Conservation (phyloP, 2,888 invertebrate genomes). For the Mayetiola destructor region DNA sequence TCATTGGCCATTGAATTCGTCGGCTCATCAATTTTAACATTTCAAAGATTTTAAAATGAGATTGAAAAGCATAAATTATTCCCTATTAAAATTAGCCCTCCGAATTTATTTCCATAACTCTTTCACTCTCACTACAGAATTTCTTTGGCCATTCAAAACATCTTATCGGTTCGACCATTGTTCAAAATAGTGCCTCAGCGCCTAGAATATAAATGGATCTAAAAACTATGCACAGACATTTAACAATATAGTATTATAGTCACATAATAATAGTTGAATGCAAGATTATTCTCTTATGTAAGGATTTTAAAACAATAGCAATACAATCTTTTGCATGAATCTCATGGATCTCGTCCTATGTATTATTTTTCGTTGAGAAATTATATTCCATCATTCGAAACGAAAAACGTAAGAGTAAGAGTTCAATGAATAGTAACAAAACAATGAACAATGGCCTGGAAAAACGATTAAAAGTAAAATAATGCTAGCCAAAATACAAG, state of each 20-base stretch:
- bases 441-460: constrained; percentile 4
- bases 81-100: background rate
- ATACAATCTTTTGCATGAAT: background rate
- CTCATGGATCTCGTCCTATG: background rate
- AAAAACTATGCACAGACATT: constrained; percentile 3
- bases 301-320: constrained; percentile 8
- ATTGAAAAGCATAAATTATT: constrained; percentile 5
- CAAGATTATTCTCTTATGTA: background rate
- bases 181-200: no score
- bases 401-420: no score
- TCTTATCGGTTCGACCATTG: background rate
- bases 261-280: background rate
- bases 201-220: background rate
- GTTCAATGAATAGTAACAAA: background rate
- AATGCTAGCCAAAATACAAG: no score
- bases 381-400: constrained; percentile 4
- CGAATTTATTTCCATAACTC: background rate
- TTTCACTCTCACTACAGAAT: background rate
- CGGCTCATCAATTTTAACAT: no score
- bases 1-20: no score
- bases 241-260: no score
- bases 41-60: background rate
- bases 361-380: background rate
- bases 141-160: background rate
- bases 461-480: constrained; percentile 5